Conservation (phyloP, 2,888 invertebrate species). For the Heliconius ethilla region DNA sequence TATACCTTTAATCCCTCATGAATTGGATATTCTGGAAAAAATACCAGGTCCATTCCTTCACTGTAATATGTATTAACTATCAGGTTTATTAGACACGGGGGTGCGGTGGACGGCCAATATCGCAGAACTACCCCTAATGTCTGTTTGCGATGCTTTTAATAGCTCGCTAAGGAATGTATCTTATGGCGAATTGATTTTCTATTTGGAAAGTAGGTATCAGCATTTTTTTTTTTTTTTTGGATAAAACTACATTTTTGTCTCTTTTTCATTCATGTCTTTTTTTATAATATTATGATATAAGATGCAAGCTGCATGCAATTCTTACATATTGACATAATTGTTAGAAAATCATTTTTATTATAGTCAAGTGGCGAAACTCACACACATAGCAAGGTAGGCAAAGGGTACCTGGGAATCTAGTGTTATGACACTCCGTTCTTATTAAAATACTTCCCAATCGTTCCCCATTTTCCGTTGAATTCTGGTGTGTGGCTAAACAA, state of each 20-base stretch:
- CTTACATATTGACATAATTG: no score
- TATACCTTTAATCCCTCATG: neutral
- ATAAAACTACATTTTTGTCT: no score
- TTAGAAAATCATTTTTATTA: no score
- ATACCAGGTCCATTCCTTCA: neutral
- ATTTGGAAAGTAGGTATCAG: neutral
- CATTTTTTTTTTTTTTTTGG: neutral
- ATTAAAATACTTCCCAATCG: no score
- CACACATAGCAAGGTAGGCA: no score
- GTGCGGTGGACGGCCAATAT: constrained; percentile 12
- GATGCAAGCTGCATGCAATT: no score
- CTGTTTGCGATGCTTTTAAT: constrained; percentile 9
- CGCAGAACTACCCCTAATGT: constrained; percentile 11
- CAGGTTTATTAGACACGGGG: constrained; percentile 19
- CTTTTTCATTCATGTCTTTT: no score
- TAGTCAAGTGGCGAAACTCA: neutral
- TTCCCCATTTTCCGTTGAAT: no score
- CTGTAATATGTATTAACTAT: constrained; percentile 20
- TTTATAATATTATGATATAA: no score
- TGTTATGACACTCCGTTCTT: no score
- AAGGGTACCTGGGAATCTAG: no score
- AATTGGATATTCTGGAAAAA: neutral
- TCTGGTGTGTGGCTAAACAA: no score
- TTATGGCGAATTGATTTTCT: constrained; percentile 7
- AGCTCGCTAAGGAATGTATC: neutral